phyloP scores from a whole-genome alignment of 1,140 invertebrate species.

The Lepidurus packardi region DNA sequence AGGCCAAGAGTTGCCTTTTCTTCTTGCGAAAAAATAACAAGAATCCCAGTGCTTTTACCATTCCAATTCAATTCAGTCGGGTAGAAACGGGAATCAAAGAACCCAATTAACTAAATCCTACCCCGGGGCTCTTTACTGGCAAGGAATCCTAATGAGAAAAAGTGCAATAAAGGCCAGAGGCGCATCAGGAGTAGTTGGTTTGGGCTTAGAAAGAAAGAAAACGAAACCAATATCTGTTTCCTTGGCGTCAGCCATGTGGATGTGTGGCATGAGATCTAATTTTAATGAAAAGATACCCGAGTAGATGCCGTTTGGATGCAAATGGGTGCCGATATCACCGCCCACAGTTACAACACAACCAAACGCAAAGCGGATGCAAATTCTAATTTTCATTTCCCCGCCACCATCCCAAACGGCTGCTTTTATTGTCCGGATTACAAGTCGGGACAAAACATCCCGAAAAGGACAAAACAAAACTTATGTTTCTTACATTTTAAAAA shows the following conservation, averaged over 20 bases:
- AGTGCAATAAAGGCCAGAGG: neutral
- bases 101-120: constrained; percentile 16
- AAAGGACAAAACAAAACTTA: neutral
- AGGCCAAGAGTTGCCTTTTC: too few species aligned
- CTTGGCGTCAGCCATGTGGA: constrained; percentile 20
- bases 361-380: neutral
- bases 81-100: neutral
- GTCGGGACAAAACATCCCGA: neutral
- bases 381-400: constrained; percentile 15
- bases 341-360: neutral
- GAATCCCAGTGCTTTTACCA: neutral
- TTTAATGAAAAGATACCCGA: constrained; percentile 19
- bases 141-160: constrained; percentile 22
- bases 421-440: neutral
- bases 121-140: neutral
- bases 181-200: too few species aligned
- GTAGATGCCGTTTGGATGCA: neutral
- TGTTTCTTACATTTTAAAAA: neutral
- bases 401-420: neutral
- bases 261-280: constrained; percentile 14
- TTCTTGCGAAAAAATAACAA: too few species aligned
- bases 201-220: neutral
- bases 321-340: neutral
- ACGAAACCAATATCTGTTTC: constrained; percentile 19
- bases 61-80: neutral